A percentile compares a stretch with the other conserved stretches of the same genome.
phyloP scores from a whole-genome alignment of 2,888 invertebrate species.

The Argyra leucocephala region DNA sequence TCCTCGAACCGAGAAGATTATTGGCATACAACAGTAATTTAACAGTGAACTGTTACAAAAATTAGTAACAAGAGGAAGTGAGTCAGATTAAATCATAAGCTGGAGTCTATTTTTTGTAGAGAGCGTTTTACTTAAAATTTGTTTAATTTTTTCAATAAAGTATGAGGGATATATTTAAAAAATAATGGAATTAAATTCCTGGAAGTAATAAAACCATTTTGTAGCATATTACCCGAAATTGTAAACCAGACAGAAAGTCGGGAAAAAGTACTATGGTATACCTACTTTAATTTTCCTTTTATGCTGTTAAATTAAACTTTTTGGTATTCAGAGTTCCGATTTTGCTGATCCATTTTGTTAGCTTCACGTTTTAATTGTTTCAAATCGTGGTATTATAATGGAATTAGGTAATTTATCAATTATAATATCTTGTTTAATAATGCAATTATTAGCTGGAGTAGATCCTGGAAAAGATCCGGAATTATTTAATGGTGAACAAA shows the following conservation, averaged over 20 bases:
- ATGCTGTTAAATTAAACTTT: slow-evolving; percentile 98
- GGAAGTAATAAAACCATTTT: slow-evolving; percentile 99
- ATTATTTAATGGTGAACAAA: slow-evolving; percentile 97
- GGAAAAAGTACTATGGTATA: slow-evolving; percentile 99
- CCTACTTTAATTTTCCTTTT: slow-evolving; percentile 99
- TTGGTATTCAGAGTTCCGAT: slow-evolving; percentile 99
- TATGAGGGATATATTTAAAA: not conserved
- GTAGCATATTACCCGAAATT: slow-evolving; percentile 99
- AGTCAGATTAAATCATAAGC: too few relatives aligned
- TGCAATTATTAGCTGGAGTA: slow-evolving; percentile 97
- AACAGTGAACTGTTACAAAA: too few relatives aligned
- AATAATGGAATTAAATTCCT: slow-evolving; percentile 88
- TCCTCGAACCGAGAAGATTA: too few relatives aligned
- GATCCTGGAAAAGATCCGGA: slow-evolving; percentile 99
- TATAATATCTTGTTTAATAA: slow-evolving; percentile 97
- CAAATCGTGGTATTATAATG: slow-evolving; percentile 99
- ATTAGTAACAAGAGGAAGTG: too few relatives aligned
- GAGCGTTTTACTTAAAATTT: not conserved
- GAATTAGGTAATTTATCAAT: slow-evolving; percentile 99
- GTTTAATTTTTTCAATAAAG: not conserved
- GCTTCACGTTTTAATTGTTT: slow-evolving; percentile 99
- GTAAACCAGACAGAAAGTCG: slow-evolving; percentile 99
- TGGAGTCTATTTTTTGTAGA: too few relatives aligned
- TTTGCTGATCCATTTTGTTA: slow-evolving; percentile 99
- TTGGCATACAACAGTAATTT: too few relatives aligned